Evolutionary conservation across 2,113 vertebrate species (phyloP).

Genomic region (Lamprotornis superbus): DNA sequence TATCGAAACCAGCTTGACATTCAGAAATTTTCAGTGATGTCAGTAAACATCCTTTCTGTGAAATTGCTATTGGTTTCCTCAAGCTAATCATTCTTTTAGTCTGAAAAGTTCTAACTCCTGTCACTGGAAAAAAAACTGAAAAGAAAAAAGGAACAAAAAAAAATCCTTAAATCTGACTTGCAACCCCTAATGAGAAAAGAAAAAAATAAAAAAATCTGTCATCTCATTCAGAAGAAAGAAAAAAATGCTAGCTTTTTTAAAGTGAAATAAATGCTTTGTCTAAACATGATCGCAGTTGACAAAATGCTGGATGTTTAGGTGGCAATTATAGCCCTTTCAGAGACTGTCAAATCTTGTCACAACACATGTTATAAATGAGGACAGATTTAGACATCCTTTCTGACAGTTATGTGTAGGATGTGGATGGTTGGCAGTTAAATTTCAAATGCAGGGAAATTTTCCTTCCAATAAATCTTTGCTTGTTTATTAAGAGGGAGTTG

Average conservation of each 20-base stretch:
- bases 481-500: constrained; percentile 77
- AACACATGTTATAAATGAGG: constrained; percentile 81
- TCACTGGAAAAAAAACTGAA: constrained; percentile 54
- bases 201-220: constrained; percentile 42
- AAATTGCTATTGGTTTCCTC: constrained; percentile 22
- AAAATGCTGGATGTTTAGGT: constrained; percentile 83
- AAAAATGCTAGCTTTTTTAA: constrained; percentile 49
- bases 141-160: constrained; percentile 7
- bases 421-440: constrained; percentile 79
- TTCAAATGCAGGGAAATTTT: constrained; percentile 76
- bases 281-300: constrained; percentile 79
- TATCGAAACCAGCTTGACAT: background rate
- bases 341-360: constrained; percentile 83
- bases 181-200: constrained; percentile 65
- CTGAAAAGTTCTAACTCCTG: constrained; percentile 56
- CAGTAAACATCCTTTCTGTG: background rate
- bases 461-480: constrained; percentile 74
- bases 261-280: constrained; percentile 79
- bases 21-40: background rate
- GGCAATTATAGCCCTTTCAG: constrained; percentile 82
- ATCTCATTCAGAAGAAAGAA: constrained; percentile 70
- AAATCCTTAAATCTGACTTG: constrained; percentile 37
- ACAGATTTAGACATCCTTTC: constrained; percentile 83
- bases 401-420: constrained; percentile 83
- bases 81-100: constrained; percentile 35